A percentile compares a stretch with the other conserved stretches of the same genome.
phyloP scores from a whole-genome alignment of 2,113 vertebrate species.

The Bucco capensis region DNA sequence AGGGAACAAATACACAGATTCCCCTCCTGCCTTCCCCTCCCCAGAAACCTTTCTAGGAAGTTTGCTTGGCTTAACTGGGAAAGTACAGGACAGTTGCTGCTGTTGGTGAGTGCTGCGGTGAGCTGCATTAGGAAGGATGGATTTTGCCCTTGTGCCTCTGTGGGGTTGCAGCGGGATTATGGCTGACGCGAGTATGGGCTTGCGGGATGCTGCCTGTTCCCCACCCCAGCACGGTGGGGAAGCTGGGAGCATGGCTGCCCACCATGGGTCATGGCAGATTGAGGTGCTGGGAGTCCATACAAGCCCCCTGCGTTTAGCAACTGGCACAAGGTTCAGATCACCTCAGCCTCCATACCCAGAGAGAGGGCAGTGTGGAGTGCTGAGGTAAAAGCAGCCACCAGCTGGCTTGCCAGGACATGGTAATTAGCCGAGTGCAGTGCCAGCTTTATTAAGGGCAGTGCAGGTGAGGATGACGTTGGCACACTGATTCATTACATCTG shows the following conservation, averaged over 20 bases:
- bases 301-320: background rate
- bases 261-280: rapidly evolving
- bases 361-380: background rate
- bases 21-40: background rate
- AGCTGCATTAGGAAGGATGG: background rate
- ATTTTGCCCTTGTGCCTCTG: background rate
- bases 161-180: background rate
- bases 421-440: slow-evolving; percentile 15
- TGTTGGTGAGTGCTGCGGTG: rapidly evolving
- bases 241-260: rapidly evolving
- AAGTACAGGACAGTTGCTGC: rapidly evolving
- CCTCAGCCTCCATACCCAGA: rapidly evolving
- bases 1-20: background rate
- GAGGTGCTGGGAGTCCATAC: rapidly evolving
- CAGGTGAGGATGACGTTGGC: slow-evolving; percentile 55
- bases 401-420: background rate
- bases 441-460: slow-evolving; percentile 47
- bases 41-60: background rate
- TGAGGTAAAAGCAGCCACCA: background rate
- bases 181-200: background rate
- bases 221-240: rapidly evolving
- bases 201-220: background rate
- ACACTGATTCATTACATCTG: slow-evolving; percentile 64
- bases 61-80: background rate
- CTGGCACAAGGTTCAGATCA: background rate